Evolutionary conservation across 2,797 vertebrate species (phyloP).

Genomic region (Garrulus glandarius): DNA sequence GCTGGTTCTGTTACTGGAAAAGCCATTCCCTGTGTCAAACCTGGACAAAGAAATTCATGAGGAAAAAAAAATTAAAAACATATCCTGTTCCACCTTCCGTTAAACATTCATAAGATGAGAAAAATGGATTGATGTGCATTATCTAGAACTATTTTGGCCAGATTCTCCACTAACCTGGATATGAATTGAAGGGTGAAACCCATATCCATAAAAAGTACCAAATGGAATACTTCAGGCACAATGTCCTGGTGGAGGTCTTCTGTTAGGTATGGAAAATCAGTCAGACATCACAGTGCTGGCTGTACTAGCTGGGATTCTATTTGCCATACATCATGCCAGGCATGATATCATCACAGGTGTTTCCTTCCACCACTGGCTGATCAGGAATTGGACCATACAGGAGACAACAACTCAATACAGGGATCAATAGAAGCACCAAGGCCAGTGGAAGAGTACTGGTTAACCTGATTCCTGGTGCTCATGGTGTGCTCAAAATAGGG

Average conservation of each 20-base stretch:
- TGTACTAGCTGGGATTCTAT: background rate
- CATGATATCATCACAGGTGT: background rate
- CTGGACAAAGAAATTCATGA: background rate
- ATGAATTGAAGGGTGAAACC: background rate
- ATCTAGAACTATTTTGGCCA: background rate
- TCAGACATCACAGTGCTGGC: background rate
- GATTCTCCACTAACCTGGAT: background rate
- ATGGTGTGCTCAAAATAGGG: background rate
- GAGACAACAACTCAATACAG: background rate
- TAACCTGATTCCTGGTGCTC: background rate
- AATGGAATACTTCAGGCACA: background rate
- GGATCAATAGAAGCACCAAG: background rate
- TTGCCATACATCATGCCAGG: fast-evolving
- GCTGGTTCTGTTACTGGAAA: background rate
- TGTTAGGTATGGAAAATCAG: background rate
- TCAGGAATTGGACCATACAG: background rate
- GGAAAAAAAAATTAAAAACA: background rate
- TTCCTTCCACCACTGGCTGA: background rate
- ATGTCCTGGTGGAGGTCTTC: background rate
- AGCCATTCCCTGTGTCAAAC: background rate
- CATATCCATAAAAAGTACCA: background rate
- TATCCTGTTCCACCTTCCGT: background rate
- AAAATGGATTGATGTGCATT: background rate
- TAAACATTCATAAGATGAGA: background rate
- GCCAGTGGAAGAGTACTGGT: background rate